Evolutionary conservation across 1,140 invertebrate genomes (phyloP).

Genomic region (Caligus rogercresseyi): DNA sequence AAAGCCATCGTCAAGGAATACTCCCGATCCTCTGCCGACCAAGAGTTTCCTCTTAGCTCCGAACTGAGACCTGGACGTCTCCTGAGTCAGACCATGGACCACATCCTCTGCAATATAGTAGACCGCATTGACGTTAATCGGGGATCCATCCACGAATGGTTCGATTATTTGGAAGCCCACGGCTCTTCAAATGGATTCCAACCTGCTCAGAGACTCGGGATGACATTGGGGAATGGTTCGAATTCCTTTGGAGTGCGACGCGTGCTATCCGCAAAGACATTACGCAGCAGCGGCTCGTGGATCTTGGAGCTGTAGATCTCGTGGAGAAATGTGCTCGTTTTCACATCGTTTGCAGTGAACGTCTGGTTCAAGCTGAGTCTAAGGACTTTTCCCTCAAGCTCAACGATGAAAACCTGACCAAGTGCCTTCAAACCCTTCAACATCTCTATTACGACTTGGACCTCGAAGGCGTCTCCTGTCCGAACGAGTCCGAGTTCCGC

Average conservation of each 20-base stretch:
- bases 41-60: constrained; percentile 80
- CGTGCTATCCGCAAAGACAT: constrained; percentile 91
- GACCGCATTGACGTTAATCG: constrained; percentile 34
- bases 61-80: constrained; percentile 65
- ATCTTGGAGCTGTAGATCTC: constrained; percentile 52
- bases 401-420: constrained; percentile 90
- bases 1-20: constrained; percentile 64
- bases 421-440: constrained; percentile 83
- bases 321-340: constrained; percentile 90
- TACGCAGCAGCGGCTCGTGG: constrained; percentile 79
- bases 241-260: constrained; percentile 81
- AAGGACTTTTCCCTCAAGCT: constrained; percentile 83
- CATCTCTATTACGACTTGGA: constrained; percentile 67
- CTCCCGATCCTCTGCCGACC: constrained; percentile 78
- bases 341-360: constrained; percentile 79
- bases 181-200: neutral
- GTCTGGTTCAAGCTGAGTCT: constrained; percentile 65
- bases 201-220: neutral
- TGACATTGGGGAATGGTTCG: constrained; percentile 59
- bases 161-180: constrained; percentile 15
- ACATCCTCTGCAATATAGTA: constrained; percentile 64
- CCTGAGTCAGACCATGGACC: constrained; percentile 71
- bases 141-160: constrained; percentile 34
- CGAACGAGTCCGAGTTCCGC: constrained; percentile 74
- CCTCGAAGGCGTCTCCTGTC: constrained; percentile 44